Percentiles rank a stretch among this genome's conserved stretches.
Evolutionary conservation across 2,113 vertebrate species (phyloP).

Genomic region (Larimichthys crocea): DNA sequence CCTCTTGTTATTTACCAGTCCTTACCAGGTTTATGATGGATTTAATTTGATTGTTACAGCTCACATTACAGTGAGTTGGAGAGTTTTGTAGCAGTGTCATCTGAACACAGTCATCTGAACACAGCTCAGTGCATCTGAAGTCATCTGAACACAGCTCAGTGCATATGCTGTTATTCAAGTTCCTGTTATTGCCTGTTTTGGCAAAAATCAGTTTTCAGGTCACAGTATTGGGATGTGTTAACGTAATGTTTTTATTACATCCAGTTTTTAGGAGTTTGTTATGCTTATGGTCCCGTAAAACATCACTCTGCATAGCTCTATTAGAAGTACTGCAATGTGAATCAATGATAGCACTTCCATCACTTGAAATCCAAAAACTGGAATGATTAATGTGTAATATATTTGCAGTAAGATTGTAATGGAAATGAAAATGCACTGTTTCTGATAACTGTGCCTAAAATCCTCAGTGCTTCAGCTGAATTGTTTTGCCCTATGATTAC

Average conservation of each 20-base stretch:
- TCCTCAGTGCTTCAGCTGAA: neutral
- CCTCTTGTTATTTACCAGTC: too few species aligned
- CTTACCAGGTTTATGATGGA: too few species aligned
- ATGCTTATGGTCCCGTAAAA: neutral
- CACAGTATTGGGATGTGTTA: neutral
- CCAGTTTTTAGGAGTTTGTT: neutral
- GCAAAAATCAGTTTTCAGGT: neutral
- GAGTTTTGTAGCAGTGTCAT: too few species aligned
- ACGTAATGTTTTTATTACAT: neutral
- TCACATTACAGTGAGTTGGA: too few species aligned
- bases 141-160: too few species aligned
- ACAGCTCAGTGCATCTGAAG: too few species aligned
- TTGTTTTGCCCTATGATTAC: conserved; percentile 11
- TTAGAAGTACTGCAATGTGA: neutral
- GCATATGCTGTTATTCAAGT: too few species aligned
- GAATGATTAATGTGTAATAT: neutral
- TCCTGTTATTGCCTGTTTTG: neutral
- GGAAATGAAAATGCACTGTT: neutral
- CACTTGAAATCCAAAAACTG: neutral
- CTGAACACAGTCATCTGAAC: too few species aligned
- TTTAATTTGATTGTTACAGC: too few species aligned
- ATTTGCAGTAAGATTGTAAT: neutral
- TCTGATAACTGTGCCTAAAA: neutral
- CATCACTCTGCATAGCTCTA: neutral
- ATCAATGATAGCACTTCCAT: neutral